These are phyloP conservation scores for Eudyptes chrysolophus DNA, from an alignment of 2,113 vertebrate genomes.

Conservation along the genomic window DNA sequence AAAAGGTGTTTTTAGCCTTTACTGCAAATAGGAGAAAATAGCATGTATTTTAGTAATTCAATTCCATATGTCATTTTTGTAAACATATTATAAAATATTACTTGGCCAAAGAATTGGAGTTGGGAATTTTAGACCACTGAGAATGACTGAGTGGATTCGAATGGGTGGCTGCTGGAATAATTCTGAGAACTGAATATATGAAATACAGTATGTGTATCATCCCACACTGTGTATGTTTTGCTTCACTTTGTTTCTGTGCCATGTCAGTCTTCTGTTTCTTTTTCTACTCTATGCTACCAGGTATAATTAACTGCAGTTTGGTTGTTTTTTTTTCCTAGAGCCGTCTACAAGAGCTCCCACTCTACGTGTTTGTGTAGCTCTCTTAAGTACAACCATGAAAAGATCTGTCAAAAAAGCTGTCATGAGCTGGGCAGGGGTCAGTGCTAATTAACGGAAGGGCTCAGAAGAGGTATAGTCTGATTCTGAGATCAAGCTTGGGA, in stretches of 20 bases:
- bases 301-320: neutral
- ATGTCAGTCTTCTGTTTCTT: neutral
- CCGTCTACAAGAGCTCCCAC: neutral
- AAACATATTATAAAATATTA: neutral
- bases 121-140: neutral
- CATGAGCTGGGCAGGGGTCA: neutral
- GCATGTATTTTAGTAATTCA: neutral
- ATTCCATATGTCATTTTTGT: neutral
- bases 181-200: neutral
- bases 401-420: neutral
- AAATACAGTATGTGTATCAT: neutral
- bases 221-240: neutral
- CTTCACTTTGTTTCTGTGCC: neutral
- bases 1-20: neutral
- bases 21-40: neutral
- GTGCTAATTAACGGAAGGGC: constrained; percentile 10
- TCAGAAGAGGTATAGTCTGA: neutral
- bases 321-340: neutral
- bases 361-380: neutral
- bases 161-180: neutral
- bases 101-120: neutral
- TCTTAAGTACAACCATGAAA: neutral
- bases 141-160: neutral
- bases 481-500: neutral
- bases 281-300: neutral